Conservation (phyloP, 2,113 vertebrate species). For the Anseranas semipalmata region DNA sequence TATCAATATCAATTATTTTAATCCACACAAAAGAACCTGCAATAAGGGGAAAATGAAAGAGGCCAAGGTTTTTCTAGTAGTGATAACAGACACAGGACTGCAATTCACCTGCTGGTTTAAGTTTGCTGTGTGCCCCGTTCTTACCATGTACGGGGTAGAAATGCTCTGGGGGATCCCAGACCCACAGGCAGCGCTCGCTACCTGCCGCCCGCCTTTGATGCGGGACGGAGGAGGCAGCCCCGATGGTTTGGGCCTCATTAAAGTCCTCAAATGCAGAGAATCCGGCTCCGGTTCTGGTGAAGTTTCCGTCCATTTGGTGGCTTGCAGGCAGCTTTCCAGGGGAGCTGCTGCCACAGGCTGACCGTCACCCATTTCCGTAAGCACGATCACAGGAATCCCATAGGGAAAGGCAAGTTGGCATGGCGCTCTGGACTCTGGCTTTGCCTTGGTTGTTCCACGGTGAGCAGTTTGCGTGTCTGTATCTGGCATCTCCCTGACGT, state of each 20-base stretch:
- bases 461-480: neutral
- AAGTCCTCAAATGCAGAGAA: neutral
- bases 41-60: neutral
- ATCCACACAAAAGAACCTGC: neutral
- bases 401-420: neutral
- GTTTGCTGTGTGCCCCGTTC: neutral
- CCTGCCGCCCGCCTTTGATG: neutral
- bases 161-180: neutral
- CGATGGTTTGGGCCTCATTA: neutral
- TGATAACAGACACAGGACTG: neutral
- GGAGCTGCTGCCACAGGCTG: neutral
- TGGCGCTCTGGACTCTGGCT: neutral
- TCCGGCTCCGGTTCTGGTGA: neutral
- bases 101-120: slow-evolving; percentile 10
- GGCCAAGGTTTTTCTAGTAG: neutral
- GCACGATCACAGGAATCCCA: neutral
- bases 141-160: neutral
- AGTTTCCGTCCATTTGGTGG: neutral
- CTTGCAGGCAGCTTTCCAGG: neutral
- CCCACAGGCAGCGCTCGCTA: neutral
- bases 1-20: slow-evolving; percentile 64
- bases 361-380: too few species aligned
- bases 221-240: too few species aligned
- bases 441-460: neutral
- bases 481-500: too few species aligned